These are phyloP conservation scores for Eurystomus gularis DNA, from an alignment of 2,113 vertebrate genomes.

Conservation along the genomic window DNA sequence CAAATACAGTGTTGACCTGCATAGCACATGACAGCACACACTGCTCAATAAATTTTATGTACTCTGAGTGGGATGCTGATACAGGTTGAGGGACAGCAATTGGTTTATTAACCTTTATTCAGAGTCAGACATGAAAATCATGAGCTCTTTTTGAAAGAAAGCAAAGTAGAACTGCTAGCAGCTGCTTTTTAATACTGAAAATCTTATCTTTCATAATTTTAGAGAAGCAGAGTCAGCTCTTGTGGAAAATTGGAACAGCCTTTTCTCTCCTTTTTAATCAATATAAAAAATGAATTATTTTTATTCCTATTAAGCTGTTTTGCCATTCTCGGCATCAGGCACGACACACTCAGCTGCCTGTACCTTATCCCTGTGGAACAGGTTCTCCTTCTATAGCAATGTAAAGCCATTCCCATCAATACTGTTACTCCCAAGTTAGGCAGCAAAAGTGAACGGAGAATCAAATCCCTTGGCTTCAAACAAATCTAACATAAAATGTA, in stretches of 20 bases:
- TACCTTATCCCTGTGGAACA: neutral
- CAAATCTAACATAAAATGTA: neutral
- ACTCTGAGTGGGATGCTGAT: neutral
- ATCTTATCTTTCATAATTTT: neutral
- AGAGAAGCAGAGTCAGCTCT: neutral
- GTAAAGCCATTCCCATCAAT: neutral
- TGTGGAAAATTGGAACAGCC: neutral
- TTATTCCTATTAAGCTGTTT: neutral
- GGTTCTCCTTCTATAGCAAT: neutral
- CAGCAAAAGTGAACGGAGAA: neutral
- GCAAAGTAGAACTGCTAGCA: neutral
- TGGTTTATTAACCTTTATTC: neutral
- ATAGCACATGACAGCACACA: neutral
- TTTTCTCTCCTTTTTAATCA: neutral
- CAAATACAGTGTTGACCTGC: neutral
- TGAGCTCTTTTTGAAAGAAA: neutral
- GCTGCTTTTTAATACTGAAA: neutral
- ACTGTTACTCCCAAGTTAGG: neutral
- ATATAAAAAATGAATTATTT: neutral
- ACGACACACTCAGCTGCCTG: neutral
- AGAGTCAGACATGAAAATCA: neutral
- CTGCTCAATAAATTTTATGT: neutral
- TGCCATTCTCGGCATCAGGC: neutral
- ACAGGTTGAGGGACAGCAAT: accelerated
- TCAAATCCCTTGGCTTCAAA: neutral